Conservation (phyloP, 1,140 invertebrate genomes). For the Radopholus similis region DNA sequence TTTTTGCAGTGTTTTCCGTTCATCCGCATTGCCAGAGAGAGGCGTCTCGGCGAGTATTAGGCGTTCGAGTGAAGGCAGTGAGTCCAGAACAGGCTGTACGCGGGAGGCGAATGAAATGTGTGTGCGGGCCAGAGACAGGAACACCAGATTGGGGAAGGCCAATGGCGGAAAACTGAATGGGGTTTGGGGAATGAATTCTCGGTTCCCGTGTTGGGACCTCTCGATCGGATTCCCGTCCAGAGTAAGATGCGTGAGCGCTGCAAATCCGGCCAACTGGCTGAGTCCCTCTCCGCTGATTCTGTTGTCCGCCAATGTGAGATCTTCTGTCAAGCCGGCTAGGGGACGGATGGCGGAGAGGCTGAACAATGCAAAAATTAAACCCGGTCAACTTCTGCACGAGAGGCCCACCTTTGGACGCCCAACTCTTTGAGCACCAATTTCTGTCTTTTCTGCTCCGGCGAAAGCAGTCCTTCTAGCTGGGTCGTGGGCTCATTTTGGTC, state of each 20-base stretch:
- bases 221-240: slow-evolving; percentile 19
- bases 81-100: neutral
- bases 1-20: neutral
- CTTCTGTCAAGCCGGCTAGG: neutral
- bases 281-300: neutral
- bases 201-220: neutral
- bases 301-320: slow-evolving; percentile 4
- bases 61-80: neutral
- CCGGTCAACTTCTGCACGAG: slow-evolving; percentile 13
- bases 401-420: neutral
- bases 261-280: slow-evolving; percentile 3
- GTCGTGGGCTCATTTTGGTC: neutral
- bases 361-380: slow-evolving; percentile 9
- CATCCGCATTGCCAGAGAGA: neutral
- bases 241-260: slow-evolving; percentile 3
- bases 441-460: neutral
- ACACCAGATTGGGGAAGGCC: slow-evolving; percentile 12
- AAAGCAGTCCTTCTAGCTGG: slow-evolving; percentile 10
- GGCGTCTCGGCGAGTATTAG: slow-evolving; percentile 1
- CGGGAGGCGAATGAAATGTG: neutral
- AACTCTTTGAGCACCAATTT: neutral
- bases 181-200: neutral
- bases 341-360: slow-evolving; percentile 2
- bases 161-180: neutral
- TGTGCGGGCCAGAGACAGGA: slow-evolving; percentile 11